Percentiles rank a stretch among this genome's conserved stretches.
These are phyloP conservation scores for Sebastes diaconus DNA, from an alignment of 2,797 vertebrate species.

Conservation along the genomic window DNA sequence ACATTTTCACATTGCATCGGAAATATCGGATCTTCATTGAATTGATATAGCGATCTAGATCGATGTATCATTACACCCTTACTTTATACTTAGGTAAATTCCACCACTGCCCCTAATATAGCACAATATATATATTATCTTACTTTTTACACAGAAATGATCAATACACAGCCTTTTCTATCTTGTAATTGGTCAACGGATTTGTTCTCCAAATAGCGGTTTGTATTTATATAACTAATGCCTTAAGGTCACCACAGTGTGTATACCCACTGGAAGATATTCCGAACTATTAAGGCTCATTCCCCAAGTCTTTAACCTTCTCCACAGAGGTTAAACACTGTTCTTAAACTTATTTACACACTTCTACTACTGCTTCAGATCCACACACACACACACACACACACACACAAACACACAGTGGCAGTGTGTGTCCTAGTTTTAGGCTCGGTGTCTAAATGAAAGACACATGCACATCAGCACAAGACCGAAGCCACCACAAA, in stretches of 20 bases:
- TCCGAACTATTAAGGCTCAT: background rate
- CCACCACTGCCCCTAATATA: background rate
- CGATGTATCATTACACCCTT: too few species aligned
- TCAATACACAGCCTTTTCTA: background rate
- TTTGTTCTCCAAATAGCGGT: background rate
- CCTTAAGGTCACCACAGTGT: background rate
- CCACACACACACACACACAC: background rate
- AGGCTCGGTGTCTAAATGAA: constrained; percentile 44
- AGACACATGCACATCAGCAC: constrained; percentile 44
- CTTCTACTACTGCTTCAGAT: background rate
- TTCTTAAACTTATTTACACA: background rate
- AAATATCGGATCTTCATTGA: too few species aligned
- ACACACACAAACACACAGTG: background rate
- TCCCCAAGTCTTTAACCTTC: background rate
- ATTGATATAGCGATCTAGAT: background rate
- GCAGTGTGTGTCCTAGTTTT: constrained; percentile 34
- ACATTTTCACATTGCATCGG: too few species aligned
- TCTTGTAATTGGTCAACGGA: background rate
- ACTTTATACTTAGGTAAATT: background rate
- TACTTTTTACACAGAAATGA: background rate
- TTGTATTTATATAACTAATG: background rate
- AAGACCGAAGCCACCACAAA: constrained; percentile 14
- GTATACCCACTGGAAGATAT: background rate
- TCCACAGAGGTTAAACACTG: background rate
- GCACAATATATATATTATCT: background rate